Percentiles rank a stretch among this genome's conserved stretches.
phyloP scores from a whole-genome alignment of 1,140 invertebrate species.

The Laodelphax striatellus region DNA sequence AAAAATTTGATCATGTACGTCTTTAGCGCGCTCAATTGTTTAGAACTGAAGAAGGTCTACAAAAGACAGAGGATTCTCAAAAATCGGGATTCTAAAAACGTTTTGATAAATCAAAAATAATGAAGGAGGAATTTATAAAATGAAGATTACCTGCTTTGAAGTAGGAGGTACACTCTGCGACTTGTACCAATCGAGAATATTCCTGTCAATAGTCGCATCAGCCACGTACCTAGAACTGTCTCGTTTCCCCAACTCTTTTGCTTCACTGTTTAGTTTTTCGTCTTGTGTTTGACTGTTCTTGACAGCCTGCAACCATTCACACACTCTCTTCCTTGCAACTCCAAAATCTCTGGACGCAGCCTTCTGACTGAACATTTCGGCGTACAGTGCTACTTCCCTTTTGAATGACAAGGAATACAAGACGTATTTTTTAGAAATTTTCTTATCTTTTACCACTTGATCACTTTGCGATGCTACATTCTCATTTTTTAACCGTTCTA shows the following conservation, averaged over 20 bases:
- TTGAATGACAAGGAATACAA: conserved; percentile 25
- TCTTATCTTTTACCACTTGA: conserved; percentile 6
- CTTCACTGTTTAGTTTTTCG: too few relatives aligned
- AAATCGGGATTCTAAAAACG: too few relatives aligned
- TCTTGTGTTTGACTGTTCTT: neutral
- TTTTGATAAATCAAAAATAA: too few relatives aligned
- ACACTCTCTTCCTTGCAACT: conserved; percentile 25
- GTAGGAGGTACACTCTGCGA: neutral
- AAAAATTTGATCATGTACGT: too few relatives aligned
- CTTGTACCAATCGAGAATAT: neutral
- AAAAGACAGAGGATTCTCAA: too few relatives aligned
- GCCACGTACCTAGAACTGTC: neutral
- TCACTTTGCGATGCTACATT: neutral
- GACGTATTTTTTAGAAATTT: conserved; percentile 15
- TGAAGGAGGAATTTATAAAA: too few relatives aligned
- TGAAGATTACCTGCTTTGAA: too few relatives aligned
- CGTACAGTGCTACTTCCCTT: conserved; percentile 23
- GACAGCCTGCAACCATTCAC: conserved; percentile 22
- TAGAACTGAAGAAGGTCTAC: too few relatives aligned
- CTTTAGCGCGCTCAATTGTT: too few relatives aligned
- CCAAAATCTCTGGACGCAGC: conserved; percentile 21
- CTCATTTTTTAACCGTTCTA: conserved; percentile 3
- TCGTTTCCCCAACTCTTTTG: too few relatives aligned
- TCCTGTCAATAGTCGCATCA: neutral
- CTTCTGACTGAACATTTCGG: conserved; percentile 21